Evolutionary conservation across 2,888 invertebrate genomes (phyloP).

Genomic region (Amiota communis): DNA sequence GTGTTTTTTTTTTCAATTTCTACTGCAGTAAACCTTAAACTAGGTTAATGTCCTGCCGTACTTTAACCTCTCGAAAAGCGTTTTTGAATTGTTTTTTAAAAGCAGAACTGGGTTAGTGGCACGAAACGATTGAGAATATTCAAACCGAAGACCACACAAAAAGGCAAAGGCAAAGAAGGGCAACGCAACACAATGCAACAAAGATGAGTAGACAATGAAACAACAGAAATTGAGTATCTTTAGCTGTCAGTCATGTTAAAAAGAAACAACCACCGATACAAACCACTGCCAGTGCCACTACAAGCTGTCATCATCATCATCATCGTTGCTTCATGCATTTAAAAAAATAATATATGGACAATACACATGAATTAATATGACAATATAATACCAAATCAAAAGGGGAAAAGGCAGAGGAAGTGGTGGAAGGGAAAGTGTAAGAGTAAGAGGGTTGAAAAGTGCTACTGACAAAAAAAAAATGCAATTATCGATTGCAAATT

Average conservation of each 20-base stretch:
- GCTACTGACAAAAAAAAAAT: background rate
- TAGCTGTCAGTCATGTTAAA: too few species aligned
- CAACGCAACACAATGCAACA: background rate
- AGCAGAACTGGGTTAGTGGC: conserved; percentile 57
- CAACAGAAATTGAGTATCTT: background rate
- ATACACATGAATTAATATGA: too few species aligned
- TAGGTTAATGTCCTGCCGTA: conserved; percentile 62
- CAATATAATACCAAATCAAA: too few species aligned
- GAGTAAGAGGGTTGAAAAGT: too few species aligned
- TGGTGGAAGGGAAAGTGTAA: too few species aligned
- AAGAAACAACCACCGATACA: too few species aligned
- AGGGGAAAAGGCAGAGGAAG: too few species aligned
- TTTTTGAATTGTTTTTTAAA: conserved; percentile 26
- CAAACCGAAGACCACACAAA: conserved; percentile 27
- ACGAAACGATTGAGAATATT: conserved; percentile 45
- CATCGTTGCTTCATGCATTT: too few species aligned
- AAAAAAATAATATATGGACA: too few species aligned
- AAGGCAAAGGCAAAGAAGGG: conserved; percentile 1
- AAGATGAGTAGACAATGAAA: conserved; percentile 1
- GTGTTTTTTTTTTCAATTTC: background rate
- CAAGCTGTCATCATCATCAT: too few species aligned
- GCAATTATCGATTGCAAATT: conserved; percentile 57
- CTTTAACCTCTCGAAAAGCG: conserved; percentile 53
- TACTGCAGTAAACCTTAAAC: conserved; percentile 21
- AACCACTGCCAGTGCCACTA: too few species aligned